Base-by-base conservation (phyloP, 2,113 vertebrate species). In the Cyprinodon variegatus region DNA sequence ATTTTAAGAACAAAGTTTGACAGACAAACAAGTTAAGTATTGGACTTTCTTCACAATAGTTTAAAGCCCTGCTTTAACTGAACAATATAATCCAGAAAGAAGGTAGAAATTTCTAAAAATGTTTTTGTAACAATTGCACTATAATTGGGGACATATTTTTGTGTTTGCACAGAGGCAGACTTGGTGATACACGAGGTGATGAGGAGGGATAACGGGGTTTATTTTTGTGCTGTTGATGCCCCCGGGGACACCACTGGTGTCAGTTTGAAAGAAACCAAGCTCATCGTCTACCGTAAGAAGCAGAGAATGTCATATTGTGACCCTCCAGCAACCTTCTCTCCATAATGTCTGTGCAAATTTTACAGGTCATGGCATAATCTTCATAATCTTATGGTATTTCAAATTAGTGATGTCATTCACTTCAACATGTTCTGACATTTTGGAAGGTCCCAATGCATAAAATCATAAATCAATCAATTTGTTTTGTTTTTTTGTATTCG, bases 151-250 rank as follows among this genome's bases (percentile, higher is more conserved):
- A 12, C 72, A 61, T 78, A 22, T 78, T 29, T 73, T 41, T 74
- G 62, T 83, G 29, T 29, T 69, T 64, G 20, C 37, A 3, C 65
- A 99, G 98, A 93, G 75, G 98, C 98, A 15, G 97, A 99, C 82
- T 93, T 99, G 84, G 95, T 96, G 82, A 96, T 99, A 81, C 95
- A 68, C 68, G 98, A 99, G 84, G 95, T 99, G 65, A 99, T 98
- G 97, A 99, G 98, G 98, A 96, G 96, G 97, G 98, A 99, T 84
- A 96, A 98, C 0, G 98, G 98, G 0, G 84, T 98, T 3, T 99
- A 99, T 71, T 95, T 91, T 63, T 99, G 98, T 66, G 62, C 86
- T 0, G 94, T 99, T 61, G 93, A 96, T 36, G 97, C 97, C 46
- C 81, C 94, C 8, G 98, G 98, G 82, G 98, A 99, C 86, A 98